phyloP scores from a whole-genome alignment of 2,113 vertebrate genomes.

The Ramphastos sulfuratus region DNA sequence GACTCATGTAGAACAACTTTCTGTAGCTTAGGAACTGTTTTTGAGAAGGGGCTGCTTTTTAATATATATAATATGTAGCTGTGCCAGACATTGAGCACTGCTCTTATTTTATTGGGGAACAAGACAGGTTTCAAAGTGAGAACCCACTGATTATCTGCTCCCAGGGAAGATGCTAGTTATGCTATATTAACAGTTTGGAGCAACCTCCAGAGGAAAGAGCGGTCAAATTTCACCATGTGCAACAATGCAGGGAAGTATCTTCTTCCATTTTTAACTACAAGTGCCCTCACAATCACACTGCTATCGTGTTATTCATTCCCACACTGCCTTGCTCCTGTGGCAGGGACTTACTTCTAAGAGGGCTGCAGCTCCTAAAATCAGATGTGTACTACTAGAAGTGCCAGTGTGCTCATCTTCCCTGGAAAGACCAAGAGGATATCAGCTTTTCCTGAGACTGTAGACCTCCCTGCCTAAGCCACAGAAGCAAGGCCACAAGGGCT shows the following conservation, averaged over 20 bases:
- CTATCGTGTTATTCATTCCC: neutral
- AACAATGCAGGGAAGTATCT: neutral
- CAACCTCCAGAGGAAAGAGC: neutral
- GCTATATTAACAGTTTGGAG: neutral
- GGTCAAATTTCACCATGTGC: rapidly evolving
- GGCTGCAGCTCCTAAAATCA: neutral
- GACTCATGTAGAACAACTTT: neutral
- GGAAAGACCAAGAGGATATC: neutral
- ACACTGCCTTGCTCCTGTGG: rapidly evolving
- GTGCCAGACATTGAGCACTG: neutral
- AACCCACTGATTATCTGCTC: neutral
- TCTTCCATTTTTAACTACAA: neutral
- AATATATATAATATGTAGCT: neutral
- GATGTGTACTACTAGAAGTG: rapidly evolving
- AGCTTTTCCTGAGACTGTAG: neutral
- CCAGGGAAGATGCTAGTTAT: neutral
- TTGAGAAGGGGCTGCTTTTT: neutral
- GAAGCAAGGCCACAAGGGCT: rapidly evolving
- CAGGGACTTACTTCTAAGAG: rapidly evolving
- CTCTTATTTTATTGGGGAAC: neutral
- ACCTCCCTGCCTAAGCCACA: no score
- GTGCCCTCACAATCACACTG: rapidly evolving
- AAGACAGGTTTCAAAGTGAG: neutral
- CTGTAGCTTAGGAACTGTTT: neutral
- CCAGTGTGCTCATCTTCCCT: neutral